These are phyloP conservation scores for Urocyon cinereoargenteus DNA, from an alignment of 2,797 vertebrate genomes.

Conservation along the genomic window DNA sequence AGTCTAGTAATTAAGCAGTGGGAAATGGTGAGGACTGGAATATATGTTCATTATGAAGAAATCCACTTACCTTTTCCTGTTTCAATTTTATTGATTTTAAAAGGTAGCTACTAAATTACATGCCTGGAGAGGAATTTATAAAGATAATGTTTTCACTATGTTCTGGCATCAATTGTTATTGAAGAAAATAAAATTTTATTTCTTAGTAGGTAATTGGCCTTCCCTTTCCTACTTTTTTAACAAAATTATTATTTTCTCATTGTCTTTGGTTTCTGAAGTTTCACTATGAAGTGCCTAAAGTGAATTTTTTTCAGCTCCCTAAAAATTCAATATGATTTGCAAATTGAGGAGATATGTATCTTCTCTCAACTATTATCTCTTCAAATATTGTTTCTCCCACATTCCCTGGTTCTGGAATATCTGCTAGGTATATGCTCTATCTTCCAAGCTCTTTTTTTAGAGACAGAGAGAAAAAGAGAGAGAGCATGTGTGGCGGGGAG, in stretches of 20 bases:
- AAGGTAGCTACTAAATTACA: not conserved
- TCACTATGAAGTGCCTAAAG: not conserved
- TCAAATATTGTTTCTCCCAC: not conserved
- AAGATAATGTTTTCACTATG: not conserved
- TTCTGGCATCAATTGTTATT: not conserved
- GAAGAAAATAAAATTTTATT: constrained; percentile 23
- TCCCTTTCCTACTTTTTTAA: not conserved
- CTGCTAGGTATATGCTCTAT: not conserved
- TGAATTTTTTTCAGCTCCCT: not conserved
- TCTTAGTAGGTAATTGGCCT: not conserved
- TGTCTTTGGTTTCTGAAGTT: constrained; percentile 28
- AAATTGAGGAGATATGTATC: not conserved
- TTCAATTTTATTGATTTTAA: constrained; percentile 16
- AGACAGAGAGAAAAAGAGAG: too few species aligned
- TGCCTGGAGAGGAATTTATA: not conserved
- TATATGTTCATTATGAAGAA: not conserved
- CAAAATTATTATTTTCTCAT: not conserved
- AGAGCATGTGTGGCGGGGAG: too few species aligned
- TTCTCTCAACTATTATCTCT: not conserved
- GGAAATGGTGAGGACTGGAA: not conserved
- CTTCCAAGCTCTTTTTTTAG: too few species aligned
- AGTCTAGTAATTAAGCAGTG: not conserved
- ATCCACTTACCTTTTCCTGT: not conserved
- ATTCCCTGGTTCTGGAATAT: not conserved
- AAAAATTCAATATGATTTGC: not conserved